Base-by-base conservation (phyloP, 2,797 vertebrate genomes). In the Cygnus olor region DNA sequence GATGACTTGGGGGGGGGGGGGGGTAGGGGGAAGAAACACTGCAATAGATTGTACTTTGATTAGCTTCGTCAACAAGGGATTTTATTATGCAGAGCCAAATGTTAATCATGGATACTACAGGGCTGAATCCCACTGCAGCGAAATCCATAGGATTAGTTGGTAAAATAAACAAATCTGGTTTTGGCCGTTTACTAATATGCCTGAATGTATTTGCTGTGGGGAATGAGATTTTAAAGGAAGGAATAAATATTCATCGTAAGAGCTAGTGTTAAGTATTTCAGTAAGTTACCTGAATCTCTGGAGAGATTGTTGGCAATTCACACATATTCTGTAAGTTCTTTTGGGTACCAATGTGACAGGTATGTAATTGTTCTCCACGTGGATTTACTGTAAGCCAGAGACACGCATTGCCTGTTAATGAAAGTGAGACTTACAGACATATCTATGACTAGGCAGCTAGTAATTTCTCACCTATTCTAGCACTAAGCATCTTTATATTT, bases 141-240 rank as follows among this genome's bases (percentile, higher is more conserved):
- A 94, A 95, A 91, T 88, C 78, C 57, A 64, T n/a, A 74, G 56
- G 73, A 91, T 94, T 94, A 91, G 28, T 34, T 77, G n/a, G 17
- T 51, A 86, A 78, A 95, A 93, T 80, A 96, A 94, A 80, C 32
- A 84, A 15, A 56, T 94, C 66, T 91, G 32, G 6, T 17, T 94
- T 73, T 27, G 66, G 40, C 40, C 89, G 65, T 74, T 91, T 70
- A 68, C 64, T 93, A 95, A 88, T 90, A 71, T 38, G 25, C 28
- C 44, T 93, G 88, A 95, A 86, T 82, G 20, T 74, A 77, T 94
- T 95, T 94, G 28, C 83, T 91, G 36, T 71, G 30, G 64, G 63
- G 56, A 91, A 86, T 81, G 60, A 80, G 74, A 64, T 65, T 94
- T 95, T 89, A 80, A 89, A 85, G 14, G 32, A 72, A 64, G 71